Evolutionary conservation across 2,113 vertebrate genomes (phyloP), one percentile per base, ranked within the genome.

Genomic region (Epinephelus moara): DNA sequence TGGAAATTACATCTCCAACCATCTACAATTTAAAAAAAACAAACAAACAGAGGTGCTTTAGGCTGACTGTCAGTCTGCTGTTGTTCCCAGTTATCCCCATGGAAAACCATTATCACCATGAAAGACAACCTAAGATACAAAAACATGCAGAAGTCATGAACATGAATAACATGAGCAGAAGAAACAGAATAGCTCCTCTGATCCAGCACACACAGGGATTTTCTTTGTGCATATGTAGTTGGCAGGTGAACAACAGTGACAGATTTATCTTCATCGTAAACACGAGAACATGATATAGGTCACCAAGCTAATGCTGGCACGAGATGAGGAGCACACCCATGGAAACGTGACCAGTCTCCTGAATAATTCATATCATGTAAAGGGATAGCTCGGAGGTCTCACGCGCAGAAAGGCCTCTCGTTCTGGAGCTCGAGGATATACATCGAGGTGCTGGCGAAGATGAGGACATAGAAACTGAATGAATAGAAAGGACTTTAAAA

Each of bases 331-430:
- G 70, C 33, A 66, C 66, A 23, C 75, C 68, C 73, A 40, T 37
- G 62, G 85, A 91, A 90, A 94, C 66, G 78, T 92, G 91, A 94
- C 75, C 85, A 70, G 61, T 76, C 57, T 69, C 52, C 75, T 95
- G 80, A 92, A 95, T 94, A 80, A 88, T 95, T 93, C 85, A 95
- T 55, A 75, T 59, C 79, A 71, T 63, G 94, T 90, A 93, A 93
- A 88, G 69, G 19, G 90, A 93, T 85, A 90, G 77, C 77, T 4
- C 17, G 27, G 37, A 67, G 60, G 66, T 42, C 76, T 47, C 81
- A 23, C 45, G 5, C 62, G 50, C 76, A 59, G 61, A 42, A 68
- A 52, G 59, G 59, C 27, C 40, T 70, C 57, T 45, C 25, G 6
- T 15, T 63, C 14, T 56, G 30, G 7, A 74, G 71, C 64, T 62